Conservation (phyloP, 2,888 invertebrate genomes). For the Orgyia antiqua region DNA sequence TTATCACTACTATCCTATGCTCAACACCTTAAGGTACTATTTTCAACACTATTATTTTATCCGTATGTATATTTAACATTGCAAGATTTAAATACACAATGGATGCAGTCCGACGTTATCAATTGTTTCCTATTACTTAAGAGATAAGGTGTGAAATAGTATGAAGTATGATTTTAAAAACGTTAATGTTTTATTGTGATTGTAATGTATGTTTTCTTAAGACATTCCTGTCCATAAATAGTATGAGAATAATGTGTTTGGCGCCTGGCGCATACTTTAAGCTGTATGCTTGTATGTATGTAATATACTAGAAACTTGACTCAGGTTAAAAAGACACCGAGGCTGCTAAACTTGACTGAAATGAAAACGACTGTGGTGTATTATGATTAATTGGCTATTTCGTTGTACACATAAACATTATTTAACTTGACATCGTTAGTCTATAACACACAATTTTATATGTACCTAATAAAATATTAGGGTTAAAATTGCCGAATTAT, state of each 20-base stretch:
- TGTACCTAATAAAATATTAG: no score
- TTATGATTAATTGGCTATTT: no score
- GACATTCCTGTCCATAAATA: slow-evolving; percentile 71
- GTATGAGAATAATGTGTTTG: slow-evolving; percentile 48
- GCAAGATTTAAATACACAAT: slow-evolving; percentile 9
- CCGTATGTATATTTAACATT: slow-evolving; percentile 2
- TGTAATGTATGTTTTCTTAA: slow-evolving; percentile 55
- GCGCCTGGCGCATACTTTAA: slow-evolving; percentile 22
- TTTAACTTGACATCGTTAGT: no score
- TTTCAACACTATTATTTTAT: slow-evolving; percentile 11
- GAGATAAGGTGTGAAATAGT: slow-evolving; percentile 27
- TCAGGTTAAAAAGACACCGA: no score
- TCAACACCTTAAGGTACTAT: slow-evolving; percentile 23
- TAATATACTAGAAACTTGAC: no score
- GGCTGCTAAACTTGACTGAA: no score
- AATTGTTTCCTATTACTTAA: slow-evolving; percentile 20
- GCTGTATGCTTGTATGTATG: no score
- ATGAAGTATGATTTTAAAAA: slow-evolving; percentile 13
- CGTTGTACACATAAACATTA: no score
- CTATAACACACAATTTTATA: no score
- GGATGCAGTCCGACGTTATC: slow-evolving; percentile 13
- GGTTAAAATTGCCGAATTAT: no score
- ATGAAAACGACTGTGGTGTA: no score
- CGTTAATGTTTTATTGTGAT: slow-evolving; percentile 34
- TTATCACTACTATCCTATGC: slow-evolving; percentile 6